These are phyloP conservation scores for Copidosoma aretas DNA, from an alignment of 2,888 invertebrate genomes.

Conservation along the genomic window DNA sequence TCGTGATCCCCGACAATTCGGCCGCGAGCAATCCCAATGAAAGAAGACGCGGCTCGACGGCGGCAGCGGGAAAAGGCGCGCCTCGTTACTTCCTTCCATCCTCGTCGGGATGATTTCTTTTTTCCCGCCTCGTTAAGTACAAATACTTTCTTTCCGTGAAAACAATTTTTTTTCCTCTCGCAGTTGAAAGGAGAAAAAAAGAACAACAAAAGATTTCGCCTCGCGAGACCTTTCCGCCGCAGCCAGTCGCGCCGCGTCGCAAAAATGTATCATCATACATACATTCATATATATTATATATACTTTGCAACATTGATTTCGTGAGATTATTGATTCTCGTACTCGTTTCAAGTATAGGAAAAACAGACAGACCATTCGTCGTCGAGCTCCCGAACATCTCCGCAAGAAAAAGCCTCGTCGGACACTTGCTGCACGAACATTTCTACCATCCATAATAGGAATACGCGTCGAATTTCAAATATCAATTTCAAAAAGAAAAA, in stretches of 20 bases:
- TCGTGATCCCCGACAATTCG: constrained; percentile 36
- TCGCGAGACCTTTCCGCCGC: constrained; percentile 35
- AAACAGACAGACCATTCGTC: too few relatives aligned
- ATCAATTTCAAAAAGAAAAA: too few relatives aligned
- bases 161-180: constrained; percentile 27
- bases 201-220: constrained; percentile 20
- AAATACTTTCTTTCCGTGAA: constrained; percentile 40
- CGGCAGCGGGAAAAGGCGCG: constrained; percentile 41
- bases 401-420: constrained; percentile 1
- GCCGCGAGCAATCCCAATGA: constrained; percentile 44
- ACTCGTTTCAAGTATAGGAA: constrained; percentile 31
- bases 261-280: constrained; percentile 45
- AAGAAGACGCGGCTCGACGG: constrained; percentile 46
- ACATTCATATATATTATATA: constrained; percentile 40
- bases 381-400: constrained; percentile 13
- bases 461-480: too few relatives aligned
- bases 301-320: constrained; percentile 51
- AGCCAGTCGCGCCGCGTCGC: constrained; percentile 43
- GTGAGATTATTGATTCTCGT: constrained; percentile 44
- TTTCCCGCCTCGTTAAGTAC: constrained; percentile 20
- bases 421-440: too few relatives aligned
- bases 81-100: constrained; percentile 9
- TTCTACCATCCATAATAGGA: too few relatives aligned
- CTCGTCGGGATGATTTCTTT: constrained; percentile 9
- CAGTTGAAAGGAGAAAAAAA: constrained; percentile 36